These are phyloP conservation scores for Morone chrysops DNA, from an alignment of 2,113 vertebrate species.

Conservation along the genomic window DNA sequence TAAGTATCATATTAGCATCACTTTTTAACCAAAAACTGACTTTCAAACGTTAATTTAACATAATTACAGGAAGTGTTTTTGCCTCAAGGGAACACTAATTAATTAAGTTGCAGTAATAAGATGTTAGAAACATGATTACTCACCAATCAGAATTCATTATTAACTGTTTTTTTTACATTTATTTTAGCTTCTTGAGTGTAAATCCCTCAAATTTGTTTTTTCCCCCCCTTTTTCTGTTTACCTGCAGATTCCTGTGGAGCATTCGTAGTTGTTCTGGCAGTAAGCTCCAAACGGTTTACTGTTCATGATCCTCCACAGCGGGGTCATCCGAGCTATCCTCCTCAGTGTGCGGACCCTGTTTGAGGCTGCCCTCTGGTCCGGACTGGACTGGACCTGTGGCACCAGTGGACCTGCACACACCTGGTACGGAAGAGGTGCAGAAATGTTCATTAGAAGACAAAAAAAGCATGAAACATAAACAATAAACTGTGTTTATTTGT, in stretches of 20 bases:
- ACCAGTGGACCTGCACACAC: conserved; percentile 67
- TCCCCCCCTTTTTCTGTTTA: conserved; percentile 13
- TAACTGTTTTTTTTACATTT: too few relatives aligned
- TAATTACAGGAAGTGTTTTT: too few relatives aligned
- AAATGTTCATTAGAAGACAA: neutral
- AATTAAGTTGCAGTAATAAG: too few relatives aligned
- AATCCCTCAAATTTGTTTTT: too few relatives aligned
- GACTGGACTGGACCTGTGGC: conserved; percentile 11
- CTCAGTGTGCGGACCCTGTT: conserved; percentile 10
- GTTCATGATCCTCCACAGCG: conserved; percentile 85
- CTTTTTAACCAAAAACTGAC: too few relatives aligned
- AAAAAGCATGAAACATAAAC: neutral
- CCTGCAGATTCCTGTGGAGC: conserved; percentile 84
- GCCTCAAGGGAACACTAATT: too few relatives aligned
- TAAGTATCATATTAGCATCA: too few relatives aligned
- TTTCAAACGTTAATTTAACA: too few relatives aligned
- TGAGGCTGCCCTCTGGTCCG: neutral
- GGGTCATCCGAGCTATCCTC: conserved; percentile 81
- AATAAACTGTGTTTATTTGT: too few relatives aligned
- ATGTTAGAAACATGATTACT: too few relatives aligned
- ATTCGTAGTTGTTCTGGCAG: conserved; percentile 85
- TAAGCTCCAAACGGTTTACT: conserved; percentile 84
- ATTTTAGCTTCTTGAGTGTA: too few relatives aligned
- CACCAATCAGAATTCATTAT: too few relatives aligned
- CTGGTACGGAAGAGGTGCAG: conserved; percentile 49